Evolutionary conservation across 2,797 vertebrate genomes (phyloP), one percentile per base, ranked within the genome.

Genomic region (Urophycis tenuis): DNA sequence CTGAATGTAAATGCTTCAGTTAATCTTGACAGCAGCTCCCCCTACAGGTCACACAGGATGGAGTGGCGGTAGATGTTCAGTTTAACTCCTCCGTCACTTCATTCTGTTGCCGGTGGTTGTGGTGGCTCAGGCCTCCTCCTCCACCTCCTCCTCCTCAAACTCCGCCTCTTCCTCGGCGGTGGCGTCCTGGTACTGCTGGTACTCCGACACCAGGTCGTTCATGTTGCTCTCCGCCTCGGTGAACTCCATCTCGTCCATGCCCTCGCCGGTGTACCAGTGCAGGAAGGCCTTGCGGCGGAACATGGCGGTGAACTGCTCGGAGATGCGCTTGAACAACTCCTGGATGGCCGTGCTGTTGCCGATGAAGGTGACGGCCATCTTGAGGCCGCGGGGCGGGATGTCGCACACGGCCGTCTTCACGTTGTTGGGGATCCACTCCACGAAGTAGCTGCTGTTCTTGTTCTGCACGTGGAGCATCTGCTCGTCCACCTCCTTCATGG

Each of bases 211-310:
- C 84, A 97, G 94, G 87, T 96, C 95, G 2, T 96, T 97, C 96
- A 96, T 96, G 93, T 96, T 97, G 93, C 95, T 97, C 91, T 96
- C 95, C 0, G 96, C 96, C 78, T 97, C 95, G 0, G 95, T 96
- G 92, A 97, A 96, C 91, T 96, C 95, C 96, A 98, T 98, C 93
- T 98, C 97, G 8, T 99, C 97, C 97, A 99, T 98, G 69, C 97
- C 97, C 85, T 98, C 97, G 0, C 97, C 97, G 0, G 96, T 98
- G 94, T 98, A 98, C 97, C 97, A 99, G 79, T 97, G 96, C 64
- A 97, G 89, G 93, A 96, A 97, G 76, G 96, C 95, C 89, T 97
- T 96, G 14, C 95, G 94, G 0, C 94, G 92, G 94, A 97, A 97
- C 96, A 97, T 97, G 82, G 95, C 95, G 0, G 95, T 97, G 88